Evolutionary conservation across 2,797 vertebrate species (phyloP).

Genomic region (Heteromormyrus szaboi): DNA sequence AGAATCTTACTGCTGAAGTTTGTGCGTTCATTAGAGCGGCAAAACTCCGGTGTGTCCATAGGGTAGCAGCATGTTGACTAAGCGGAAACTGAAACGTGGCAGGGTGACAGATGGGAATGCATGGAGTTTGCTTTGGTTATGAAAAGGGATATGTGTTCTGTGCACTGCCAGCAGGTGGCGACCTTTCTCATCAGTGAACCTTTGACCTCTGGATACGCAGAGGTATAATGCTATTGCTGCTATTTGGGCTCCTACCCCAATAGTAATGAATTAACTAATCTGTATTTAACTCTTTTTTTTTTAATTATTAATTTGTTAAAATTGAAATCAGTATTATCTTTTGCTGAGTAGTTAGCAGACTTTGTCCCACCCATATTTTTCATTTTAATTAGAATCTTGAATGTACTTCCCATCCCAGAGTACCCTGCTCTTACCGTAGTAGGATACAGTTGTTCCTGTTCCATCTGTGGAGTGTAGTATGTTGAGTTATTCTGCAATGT

Average conservation of each 20-base stretch:
- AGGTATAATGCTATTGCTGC: background rate
- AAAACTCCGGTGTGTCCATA: background rate
- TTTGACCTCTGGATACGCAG: background rate
- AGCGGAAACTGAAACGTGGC: background rate
- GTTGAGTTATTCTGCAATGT: background rate
- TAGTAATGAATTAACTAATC: background rate
- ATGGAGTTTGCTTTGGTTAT: background rate
- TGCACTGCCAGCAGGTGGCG: background rate
- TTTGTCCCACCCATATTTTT: background rate
- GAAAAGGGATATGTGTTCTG: background rate
- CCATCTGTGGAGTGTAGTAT: background rate
- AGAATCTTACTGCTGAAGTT: background rate
- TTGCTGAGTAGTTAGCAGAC: background rate
- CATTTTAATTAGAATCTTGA: background rate
- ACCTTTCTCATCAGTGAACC: background rate
- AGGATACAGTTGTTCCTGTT: background rate
- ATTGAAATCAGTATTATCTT: background rate
- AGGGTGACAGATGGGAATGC: background rate
- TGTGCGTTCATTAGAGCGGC: background rate
- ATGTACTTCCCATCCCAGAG: background rate
- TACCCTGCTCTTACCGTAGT: background rate
- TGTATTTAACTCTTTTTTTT: background rate
- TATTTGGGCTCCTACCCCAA: background rate
- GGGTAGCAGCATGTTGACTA: background rate
- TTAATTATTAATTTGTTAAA: background rate